phyloP scores from a whole-genome alignment of 2,113 vertebrate genomes.

The Electrona antarctica region DNA sequence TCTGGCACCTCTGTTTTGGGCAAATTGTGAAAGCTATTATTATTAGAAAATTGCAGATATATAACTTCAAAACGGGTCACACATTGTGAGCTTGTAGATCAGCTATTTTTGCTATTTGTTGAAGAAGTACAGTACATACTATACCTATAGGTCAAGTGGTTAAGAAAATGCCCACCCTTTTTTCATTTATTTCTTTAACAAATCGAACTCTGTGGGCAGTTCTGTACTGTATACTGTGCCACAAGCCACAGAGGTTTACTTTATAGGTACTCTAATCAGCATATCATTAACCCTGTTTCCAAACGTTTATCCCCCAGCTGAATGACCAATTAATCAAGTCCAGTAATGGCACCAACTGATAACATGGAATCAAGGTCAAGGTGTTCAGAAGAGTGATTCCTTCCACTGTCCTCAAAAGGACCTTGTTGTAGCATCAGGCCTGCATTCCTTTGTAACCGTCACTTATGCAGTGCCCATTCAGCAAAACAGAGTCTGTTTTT shows the following conservation, averaged over 20 bases:
- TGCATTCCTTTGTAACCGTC: constrained; percentile 1
- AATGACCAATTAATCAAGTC: constrained; percentile 14
- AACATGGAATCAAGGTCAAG: background rate
- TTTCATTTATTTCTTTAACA: background rate
- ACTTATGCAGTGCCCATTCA: background rate
- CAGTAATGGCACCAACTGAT: constrained; percentile 3
- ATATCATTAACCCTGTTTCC: constrained; percentile 2
- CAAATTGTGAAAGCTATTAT: no score
- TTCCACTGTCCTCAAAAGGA: background rate
- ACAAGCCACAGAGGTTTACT: background rate
- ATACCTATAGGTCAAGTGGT: no score
- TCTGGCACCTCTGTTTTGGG: no score
- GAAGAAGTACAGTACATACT: no score
- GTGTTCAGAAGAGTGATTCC: background rate
- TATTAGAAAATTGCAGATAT: no score
- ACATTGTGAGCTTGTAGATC: no score
- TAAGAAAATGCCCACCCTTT: no score
- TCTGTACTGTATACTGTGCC: background rate
- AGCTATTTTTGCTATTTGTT: no score
- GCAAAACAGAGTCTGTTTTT: background rate
- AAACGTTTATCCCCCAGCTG: background rate
- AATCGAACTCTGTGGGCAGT: background rate
- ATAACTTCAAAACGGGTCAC: no score
- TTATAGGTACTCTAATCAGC: background rate
- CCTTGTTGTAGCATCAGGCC: background rate